These are phyloP conservation scores for Unio delphinus DNA, from an alignment of 2,888 invertebrate genomes.

Conservation along the genomic window DNA sequence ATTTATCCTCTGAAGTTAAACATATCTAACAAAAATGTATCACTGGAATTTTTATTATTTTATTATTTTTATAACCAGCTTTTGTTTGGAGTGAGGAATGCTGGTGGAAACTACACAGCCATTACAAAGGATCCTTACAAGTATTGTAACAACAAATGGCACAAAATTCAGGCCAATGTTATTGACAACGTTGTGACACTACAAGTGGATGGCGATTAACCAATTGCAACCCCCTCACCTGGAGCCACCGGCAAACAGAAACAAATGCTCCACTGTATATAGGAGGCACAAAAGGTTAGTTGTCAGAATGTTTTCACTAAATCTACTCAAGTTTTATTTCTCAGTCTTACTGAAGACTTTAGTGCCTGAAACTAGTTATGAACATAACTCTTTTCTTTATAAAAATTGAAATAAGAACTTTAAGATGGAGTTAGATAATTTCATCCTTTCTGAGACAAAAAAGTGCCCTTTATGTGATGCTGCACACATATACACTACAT, in stretches of 20 bases:
- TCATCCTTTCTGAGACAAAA: no score
- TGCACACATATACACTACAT: no score
- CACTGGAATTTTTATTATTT: neutral
- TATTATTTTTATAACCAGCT: constrained; percentile 41
- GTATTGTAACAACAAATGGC: constrained; percentile 91
- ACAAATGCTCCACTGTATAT: constrained; percentile 81
- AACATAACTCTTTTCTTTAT: no score
- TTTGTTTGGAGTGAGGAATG: constrained; percentile 50
- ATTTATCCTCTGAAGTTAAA: neutral
- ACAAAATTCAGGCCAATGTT: constrained; percentile 83
- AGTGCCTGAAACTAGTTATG: no score
- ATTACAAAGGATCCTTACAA: constrained; percentile 37
- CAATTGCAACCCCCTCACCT: constrained; percentile 69
- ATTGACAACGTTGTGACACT: constrained; percentile 81
- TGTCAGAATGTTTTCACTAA: neutral
- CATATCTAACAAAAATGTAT: neutral
- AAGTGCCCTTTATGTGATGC: no score
- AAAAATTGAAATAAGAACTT: no score
- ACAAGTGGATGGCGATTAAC: constrained; percentile 75
- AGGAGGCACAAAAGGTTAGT: constrained; percentile 86
- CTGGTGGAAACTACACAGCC: constrained; percentile 36
- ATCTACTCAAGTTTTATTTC: no score
- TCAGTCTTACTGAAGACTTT: no score
- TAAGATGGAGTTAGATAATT: no score
- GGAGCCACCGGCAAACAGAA: constrained; percentile 72